Percentiles rank a stretch among this genome's conserved stretches.
These are phyloP conservation scores for Chymomyza amoena DNA, from an alignment of 2,888 invertebrate genomes.

Conservation along the genomic window DNA sequence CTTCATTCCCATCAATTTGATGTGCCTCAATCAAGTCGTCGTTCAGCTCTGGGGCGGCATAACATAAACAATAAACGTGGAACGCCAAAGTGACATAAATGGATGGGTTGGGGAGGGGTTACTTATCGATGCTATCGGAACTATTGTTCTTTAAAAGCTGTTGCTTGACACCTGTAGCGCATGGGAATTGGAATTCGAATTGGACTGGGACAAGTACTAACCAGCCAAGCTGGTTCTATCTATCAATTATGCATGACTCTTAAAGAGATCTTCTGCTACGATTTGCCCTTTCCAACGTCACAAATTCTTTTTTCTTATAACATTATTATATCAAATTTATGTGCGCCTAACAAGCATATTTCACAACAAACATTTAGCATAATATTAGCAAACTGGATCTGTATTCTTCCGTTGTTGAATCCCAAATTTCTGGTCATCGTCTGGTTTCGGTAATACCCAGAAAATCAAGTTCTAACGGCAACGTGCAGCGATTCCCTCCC, in stretches of 20 bases:
- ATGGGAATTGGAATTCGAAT: background rate
- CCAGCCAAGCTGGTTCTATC: background rate
- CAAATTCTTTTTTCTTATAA: background rate
- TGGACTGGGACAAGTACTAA: too few relatives aligned
- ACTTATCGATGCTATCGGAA: conserved; percentile 25
- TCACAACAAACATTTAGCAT: conserved; percentile 9
- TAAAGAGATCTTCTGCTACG: conserved; percentile 17
- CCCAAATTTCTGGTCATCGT: background rate
- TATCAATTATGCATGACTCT: conserved; percentile 11
- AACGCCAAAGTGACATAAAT: conserved; percentile 39
- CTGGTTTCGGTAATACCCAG: background rate
- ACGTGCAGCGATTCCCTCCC: conserved; percentile 56
- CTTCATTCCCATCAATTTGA: conserved; percentile 21
- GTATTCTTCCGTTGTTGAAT: conserved; percentile 13
- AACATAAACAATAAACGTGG: conserved; percentile 30
- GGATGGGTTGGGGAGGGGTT: conserved; percentile 29
- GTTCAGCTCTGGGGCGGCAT: conserved; percentile 21
- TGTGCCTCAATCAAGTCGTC: conserved; percentile 8
- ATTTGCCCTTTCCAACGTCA: conserved; percentile 10
- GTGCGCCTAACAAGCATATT: background rate
- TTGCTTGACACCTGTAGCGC: conserved; percentile 64
- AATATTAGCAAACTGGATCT: conserved; percentile 29
- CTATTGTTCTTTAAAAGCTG: conserved; percentile 43
- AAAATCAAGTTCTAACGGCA: conserved; percentile 43
- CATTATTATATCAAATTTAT: background rate